Conservation (phyloP, 1,140 invertebrate species). For the Mycetomoellerius zeteki region DNA sequence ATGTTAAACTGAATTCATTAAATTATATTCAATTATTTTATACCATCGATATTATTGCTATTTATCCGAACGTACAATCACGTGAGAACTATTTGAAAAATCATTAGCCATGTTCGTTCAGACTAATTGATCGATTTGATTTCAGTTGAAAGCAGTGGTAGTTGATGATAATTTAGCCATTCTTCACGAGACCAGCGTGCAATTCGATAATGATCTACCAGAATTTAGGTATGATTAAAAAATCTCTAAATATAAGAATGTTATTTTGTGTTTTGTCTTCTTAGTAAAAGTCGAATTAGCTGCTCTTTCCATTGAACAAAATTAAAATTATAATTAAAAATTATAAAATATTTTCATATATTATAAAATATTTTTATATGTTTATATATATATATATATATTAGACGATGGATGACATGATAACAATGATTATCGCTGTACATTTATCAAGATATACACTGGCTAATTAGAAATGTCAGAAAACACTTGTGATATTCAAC, state of each 20-base stretch:
- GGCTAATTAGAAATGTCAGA: slow-evolving; percentile 96
- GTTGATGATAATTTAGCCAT: slow-evolving; percentile 92
- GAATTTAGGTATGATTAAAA: slow-evolving; percentile 92
- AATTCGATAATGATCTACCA: slow-evolving; percentile 96
- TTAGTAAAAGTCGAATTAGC: not conserved
- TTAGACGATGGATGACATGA: too few species aligned
- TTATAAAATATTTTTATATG: too few species aligned
- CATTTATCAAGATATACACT: slow-evolving; percentile 80
- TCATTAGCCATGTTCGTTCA: not conserved
- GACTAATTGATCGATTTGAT: slow-evolving; percentile 34
- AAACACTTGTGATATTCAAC: slow-evolving; percentile 89
- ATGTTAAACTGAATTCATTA: too few species aligned
- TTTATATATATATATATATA: too few species aligned
- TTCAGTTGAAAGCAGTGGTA: slow-evolving; percentile 95
- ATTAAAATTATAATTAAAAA: not conserved
- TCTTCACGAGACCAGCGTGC: slow-evolving; percentile 93
- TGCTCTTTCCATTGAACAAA: not conserved
- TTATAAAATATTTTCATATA: not conserved
- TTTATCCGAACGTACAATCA: not conserved
- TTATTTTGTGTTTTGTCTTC: not conserved
- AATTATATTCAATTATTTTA: too few species aligned
- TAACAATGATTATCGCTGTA: not conserved
- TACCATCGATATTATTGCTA: not conserved
- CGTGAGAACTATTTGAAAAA: not conserved
- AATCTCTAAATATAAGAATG: not conserved